Percentiles rank a stretch among this genome's conserved stretches.
These are phyloP conservation scores for Turritopsis dohrnii DNA, from an alignment of 30 jellyfish, hydroid and myxozoan genomes.

Conservation along the genomic window DNA sequence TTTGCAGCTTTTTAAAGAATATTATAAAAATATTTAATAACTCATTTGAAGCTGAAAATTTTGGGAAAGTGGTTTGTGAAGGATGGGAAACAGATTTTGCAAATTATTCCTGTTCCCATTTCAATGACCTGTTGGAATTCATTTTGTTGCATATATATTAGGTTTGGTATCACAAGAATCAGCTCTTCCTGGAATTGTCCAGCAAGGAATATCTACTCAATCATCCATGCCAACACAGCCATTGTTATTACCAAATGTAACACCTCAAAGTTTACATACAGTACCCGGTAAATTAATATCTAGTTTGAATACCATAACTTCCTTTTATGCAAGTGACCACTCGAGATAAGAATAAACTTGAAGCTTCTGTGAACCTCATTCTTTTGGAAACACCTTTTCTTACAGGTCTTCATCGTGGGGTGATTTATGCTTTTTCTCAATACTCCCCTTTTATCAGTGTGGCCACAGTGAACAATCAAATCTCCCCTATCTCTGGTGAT, in stretches of 20 bases:
- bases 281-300: not conserved
- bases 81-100: no score
- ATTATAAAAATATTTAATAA: no score
- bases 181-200: not conserved
- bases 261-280: not conserved
- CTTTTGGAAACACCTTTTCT: not conserved
- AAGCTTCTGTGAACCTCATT: not conserved
- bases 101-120: no score
- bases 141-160: not conserved
- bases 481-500: constrained; percentile 35
- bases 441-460: constrained; percentile 80
- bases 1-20: no score
- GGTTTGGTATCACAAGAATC: not conserved
- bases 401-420: constrained; percentile 46
- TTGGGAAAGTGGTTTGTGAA: no score
- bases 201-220: not conserved
- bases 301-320: not conserved
- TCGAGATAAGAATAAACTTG: no score
- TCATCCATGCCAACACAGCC: not conserved
- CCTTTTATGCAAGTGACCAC: no score
- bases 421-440: constrained; percentile 81
- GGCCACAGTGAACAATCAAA: constrained; percentile 11
- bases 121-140: no score
- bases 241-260: not conserved
- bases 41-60: no score